Evolutionary conservation across 2,113 vertebrate species (phyloP).

Genomic region (Gallinago paraguaiae): DNA sequence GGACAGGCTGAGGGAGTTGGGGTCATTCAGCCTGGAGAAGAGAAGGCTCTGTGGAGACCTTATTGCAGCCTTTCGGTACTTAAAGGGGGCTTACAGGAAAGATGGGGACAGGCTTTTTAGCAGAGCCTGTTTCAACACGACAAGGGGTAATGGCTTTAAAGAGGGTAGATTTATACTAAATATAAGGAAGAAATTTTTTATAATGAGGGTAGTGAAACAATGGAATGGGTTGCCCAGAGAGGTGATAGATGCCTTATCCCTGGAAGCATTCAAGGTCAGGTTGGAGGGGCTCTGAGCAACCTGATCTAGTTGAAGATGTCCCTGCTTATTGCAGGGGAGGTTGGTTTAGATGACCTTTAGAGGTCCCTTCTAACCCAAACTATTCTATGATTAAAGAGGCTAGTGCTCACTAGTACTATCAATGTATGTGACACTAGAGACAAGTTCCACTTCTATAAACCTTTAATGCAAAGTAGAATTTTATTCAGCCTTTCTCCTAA

Average conservation of each 20-base stretch:
- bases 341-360: neutral
- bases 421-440: rapidly evolving
- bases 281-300: neutral
- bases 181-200: too few relatives aligned
- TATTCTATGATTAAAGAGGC: neutral
- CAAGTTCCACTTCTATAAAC: rapidly evolving
- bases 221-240: neutral
- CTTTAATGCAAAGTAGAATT: neutral
- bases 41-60: neutral
- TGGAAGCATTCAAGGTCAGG: neutral
- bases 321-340: neutral
- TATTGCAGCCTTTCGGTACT: neutral
- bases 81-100: neutral
- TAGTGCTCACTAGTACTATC: rapidly evolving
- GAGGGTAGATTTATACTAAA: neutral
- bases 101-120: neutral
- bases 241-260: neutral
- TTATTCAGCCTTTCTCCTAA: neutral
- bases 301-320: neutral
- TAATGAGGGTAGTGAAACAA: neutral
- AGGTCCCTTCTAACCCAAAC: neutral
- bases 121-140: too few relatives aligned
- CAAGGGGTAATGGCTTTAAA: neutral
- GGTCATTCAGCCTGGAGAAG: neutral
- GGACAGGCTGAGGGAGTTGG: neutral